A percentile compares a stretch with the other conserved stretches of the same genome.
Evolutionary conservation across 2,113 vertebrate species (phyloP).

Genomic region (Myanophis thanlyinensis): DNA sequence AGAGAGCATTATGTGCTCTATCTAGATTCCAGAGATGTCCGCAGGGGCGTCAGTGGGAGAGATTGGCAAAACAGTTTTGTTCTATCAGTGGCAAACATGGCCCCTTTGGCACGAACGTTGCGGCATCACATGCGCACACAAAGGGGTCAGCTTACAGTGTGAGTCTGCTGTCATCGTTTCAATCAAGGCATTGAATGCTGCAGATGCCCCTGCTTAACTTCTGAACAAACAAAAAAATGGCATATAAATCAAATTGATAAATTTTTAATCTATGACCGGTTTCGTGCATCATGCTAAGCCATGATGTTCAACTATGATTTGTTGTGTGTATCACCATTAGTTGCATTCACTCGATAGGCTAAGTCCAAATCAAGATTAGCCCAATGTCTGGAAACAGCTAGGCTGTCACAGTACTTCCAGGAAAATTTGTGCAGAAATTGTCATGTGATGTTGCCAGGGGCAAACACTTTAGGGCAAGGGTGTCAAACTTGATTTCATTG

Average conservation of each 20-base stretch:
- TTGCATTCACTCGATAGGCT: not conserved
- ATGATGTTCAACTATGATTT: not conserved
- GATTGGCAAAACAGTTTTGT: not conserved
- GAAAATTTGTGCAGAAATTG: not conserved
- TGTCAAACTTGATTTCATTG: no score
- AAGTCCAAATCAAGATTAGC: not conserved
- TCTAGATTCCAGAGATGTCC: not conserved
- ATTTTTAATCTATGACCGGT: not conserved
- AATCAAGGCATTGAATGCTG: not conserved
- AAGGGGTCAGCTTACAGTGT: not conserved
- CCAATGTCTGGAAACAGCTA: not conserved
- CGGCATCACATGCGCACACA: not conserved
- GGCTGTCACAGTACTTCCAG: not conserved
- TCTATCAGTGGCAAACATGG: not conserved
- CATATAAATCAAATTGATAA: not conserved
- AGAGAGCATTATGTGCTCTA: not conserved
- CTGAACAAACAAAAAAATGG: not conserved
- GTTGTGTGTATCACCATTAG: not conserved
- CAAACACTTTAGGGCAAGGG: not conserved
- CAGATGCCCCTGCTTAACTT: not conserved
- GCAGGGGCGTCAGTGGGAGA: not conserved
- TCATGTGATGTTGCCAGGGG: not conserved
- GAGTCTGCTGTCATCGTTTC: not conserved
- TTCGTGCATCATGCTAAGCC: not conserved
- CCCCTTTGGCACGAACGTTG: not conserved